These are phyloP conservation scores for Orthosia incerta DNA, from an alignment of 2,888 invertebrate species.

Conservation along the genomic window DNA sequence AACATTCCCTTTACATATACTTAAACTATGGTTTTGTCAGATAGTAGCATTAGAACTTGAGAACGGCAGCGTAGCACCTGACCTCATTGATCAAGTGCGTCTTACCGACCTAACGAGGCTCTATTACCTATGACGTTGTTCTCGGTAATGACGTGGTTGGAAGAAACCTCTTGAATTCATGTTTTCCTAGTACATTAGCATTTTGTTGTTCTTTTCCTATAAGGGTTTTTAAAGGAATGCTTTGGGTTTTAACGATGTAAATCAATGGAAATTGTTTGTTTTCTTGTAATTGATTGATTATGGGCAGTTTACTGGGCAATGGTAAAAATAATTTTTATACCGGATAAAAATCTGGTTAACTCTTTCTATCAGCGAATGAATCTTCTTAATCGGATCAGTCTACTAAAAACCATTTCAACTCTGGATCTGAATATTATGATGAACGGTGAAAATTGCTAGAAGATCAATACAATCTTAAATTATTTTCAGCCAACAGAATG, in stretches of 20 bases:
- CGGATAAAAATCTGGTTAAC: no score
- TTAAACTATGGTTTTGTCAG: no score
- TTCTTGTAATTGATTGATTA: constrained; percentile 15
- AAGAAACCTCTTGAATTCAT: constrained; percentile 35
- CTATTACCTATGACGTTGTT: constrained; percentile 48
- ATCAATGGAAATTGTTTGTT: constrained; percentile 18
- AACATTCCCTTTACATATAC: no score
- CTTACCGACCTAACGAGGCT: constrained; percentile 5
- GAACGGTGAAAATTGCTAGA: no score
- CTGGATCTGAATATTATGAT: no score
- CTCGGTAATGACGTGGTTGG: constrained; percentile 8
- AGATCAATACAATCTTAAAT: no score
- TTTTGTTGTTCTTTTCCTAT: constrained; percentile 27
- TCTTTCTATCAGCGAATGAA: no score
- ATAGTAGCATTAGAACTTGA: no score
- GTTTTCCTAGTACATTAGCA: constrained; percentile 42
- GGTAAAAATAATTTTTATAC: no score
- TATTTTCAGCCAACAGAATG: background rate
- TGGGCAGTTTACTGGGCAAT: background rate
- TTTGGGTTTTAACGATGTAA: constrained; percentile 8
- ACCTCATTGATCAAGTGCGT: constrained; percentile 12
- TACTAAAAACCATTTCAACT: no score
- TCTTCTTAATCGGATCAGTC: no score
- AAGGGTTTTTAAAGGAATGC: constrained; percentile 20
- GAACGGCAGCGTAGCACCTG: no score